A percentile compares a stretch with the other conserved stretches of the same genome.
Conservation (phyloP, 2,888 invertebrate species). For the Cryptocephalus primarius region DNA sequence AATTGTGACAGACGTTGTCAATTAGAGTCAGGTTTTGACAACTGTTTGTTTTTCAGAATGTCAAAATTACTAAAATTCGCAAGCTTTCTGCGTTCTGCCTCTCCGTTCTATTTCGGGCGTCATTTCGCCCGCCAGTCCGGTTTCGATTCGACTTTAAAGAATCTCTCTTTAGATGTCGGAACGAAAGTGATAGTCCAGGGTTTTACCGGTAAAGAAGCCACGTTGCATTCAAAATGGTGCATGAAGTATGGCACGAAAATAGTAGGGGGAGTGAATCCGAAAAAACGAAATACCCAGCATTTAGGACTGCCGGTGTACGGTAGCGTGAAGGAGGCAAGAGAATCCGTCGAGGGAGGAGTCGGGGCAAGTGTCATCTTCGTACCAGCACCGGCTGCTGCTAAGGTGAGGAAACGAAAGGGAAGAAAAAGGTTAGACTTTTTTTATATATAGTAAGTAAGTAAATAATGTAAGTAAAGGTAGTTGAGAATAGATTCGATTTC, state of each 20-base stretch:
- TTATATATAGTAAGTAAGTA: too few species aligned
- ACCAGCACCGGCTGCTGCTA: slow-evolving; percentile 59
- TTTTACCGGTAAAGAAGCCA: slow-evolving; percentile 62
- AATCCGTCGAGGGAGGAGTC: slow-evolving; percentile 57
- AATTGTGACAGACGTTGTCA: too few species aligned
- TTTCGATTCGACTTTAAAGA: background rate
- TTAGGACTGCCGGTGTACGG: slow-evolving; percentile 57
- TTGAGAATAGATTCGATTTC: too few species aligned
- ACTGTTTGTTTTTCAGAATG: too few species aligned
- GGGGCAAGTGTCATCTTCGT: slow-evolving; percentile 69
- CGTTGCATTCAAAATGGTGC: slow-evolving; percentile 58
- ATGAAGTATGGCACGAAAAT: slow-evolving; percentile 72
- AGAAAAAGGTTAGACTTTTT: too few species aligned
- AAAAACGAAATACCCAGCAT: slow-evolving; percentile 74
- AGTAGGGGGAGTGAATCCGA: slow-evolving; percentile 70
- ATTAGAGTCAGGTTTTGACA: too few species aligned
- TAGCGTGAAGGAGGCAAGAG: slow-evolving; percentile 54
- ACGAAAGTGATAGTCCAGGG: slow-evolving; percentile 61
- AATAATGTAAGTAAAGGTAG: too few species aligned
- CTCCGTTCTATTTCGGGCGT: too few species aligned
- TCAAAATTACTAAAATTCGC: too few species aligned
- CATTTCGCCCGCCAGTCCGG: too few species aligned
- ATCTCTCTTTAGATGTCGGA: background rate
- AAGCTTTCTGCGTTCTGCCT: too few species aligned
- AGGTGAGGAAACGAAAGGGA: slow-evolving; percentile 39